Evolutionary conservation across 23 tunicate species (phyloP).

Genomic region (Clavelina lepadiformis): DNA sequence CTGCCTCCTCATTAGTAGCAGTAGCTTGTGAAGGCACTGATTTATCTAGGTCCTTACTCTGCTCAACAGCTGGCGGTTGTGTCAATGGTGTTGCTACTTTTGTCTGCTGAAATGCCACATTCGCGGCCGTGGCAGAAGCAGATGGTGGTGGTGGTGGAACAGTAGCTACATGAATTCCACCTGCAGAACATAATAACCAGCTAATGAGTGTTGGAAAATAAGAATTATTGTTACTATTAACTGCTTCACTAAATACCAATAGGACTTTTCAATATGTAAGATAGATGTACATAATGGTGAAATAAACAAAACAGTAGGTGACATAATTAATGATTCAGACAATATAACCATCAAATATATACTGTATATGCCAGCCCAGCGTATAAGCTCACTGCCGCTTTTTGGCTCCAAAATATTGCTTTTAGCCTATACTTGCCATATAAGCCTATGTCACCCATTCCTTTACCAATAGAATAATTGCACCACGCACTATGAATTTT

Average conservation of each 20-base stretch:
- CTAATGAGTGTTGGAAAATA: background rate
- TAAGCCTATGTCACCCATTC: too few species aligned
- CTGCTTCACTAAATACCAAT: background rate
- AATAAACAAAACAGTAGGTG: too few species aligned
- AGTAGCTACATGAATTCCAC: constrained; percentile 7
- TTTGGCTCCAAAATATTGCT: too few species aligned
- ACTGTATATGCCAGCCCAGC: too few species aligned
- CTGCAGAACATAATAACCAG: background rate
- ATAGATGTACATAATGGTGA: too few species aligned
- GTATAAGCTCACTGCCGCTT: too few species aligned
- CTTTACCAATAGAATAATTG: too few species aligned
- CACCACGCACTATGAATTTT: too few species aligned
- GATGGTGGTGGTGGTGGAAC: constrained; percentile 7
- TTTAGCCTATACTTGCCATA: too few species aligned
- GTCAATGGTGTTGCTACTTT: background rate
- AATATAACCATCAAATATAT: too few species aligned
- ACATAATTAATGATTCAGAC: too few species aligned
- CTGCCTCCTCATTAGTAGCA: too few species aligned
- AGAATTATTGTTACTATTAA: background rate
- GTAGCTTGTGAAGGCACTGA: background rate
- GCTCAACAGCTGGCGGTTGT: background rate
- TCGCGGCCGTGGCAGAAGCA: background rate
- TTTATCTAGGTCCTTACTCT: background rate
- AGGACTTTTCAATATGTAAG: background rate
- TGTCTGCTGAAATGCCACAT: background rate